These are phyloP conservation scores for Clepsis dumicolana DNA, from an alignment of 2,888 invertebrate species.

Conservation along the genomic window DNA sequence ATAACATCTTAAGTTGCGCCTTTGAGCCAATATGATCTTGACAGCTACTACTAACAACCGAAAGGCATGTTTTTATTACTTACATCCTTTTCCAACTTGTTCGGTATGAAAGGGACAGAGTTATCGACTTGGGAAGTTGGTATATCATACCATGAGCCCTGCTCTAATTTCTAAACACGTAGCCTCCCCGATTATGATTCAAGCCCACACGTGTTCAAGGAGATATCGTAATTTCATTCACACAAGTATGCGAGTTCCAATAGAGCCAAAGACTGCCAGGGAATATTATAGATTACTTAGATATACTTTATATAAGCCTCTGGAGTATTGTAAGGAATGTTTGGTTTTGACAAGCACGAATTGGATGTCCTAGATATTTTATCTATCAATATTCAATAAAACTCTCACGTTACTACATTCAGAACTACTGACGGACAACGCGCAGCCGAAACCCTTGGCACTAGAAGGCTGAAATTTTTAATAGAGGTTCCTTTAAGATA, in stretches of 20 bases:
- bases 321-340: not conserved
- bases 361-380: not conserved
- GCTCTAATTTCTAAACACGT: conserved; percentile 31
- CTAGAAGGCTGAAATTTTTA: too few species aligned
- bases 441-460: too few species aligned
- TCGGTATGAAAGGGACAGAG: not conserved
- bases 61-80: not conserved
- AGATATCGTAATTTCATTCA: conserved; percentile 40
- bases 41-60: not conserved
- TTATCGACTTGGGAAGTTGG: not conserved
- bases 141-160: not conserved
- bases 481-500: too few species aligned
- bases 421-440: too few species aligned
- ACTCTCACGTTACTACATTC: too few species aligned
- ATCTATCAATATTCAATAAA: too few species aligned
- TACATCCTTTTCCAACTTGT: not conserved
- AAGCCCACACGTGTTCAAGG: conserved; percentile 34
- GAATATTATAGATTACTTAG: not conserved
- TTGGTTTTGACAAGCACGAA: not conserved
- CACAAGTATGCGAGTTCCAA: conserved; percentile 10
- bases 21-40: not conserved
- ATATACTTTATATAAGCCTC: not conserved
- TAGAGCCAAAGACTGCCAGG: conserved; percentile 21
- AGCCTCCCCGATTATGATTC: conserved; percentile 33
- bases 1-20: conserved; percentile 5